Conservation (phyloP, 2,888 invertebrate species). For the Polyploca ridens region DNA sequence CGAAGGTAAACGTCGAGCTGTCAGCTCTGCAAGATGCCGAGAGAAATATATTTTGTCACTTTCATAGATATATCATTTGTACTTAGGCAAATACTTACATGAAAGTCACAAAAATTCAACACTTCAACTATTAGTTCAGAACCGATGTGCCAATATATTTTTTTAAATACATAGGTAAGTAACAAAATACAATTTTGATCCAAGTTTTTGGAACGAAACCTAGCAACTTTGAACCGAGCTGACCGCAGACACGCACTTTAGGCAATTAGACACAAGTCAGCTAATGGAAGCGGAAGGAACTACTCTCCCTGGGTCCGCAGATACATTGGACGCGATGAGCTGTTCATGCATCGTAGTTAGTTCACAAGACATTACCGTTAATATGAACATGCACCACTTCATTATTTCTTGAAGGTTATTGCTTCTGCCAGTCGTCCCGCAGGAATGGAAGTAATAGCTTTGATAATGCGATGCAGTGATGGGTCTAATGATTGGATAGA, state of each 20-base stretch:
- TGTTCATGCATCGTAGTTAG: constrained; percentile 62
- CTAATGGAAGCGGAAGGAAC: constrained; percentile 39
- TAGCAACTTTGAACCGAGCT: constrained; percentile 6
- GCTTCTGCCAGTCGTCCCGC: constrained; percentile 45
- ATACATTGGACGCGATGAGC: constrained; percentile 50
- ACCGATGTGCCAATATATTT: neutral
- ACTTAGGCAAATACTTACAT: neutral
- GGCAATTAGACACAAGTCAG: constrained; percentile 16
- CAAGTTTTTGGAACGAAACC: neutral
- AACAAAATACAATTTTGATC: neutral
- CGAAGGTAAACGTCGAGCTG: constrained; percentile 27
- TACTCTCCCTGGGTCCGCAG: constrained; percentile 41
- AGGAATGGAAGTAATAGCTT: constrained; percentile 58
- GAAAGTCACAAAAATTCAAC: neutral
- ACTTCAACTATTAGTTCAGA: neutral
- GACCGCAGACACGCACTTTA: constrained; percentile 2
- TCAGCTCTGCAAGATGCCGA: constrained; percentile 21
- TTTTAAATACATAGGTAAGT: neutral
- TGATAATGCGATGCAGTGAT: constrained; percentile 62
- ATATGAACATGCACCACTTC: constrained; percentile 67
- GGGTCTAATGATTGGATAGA: constrained; percentile 63
- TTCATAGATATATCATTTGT: constrained; percentile 23
- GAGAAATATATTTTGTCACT: constrained; percentile 19
- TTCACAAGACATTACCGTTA: constrained; percentile 49
- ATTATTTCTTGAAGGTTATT: constrained; percentile 55